Evolutionary conservation across 2,888 invertebrate genomes (phyloP), one percentile per base, ranked within the genome.

Genomic region (Drosophila fungiperda): DNA sequence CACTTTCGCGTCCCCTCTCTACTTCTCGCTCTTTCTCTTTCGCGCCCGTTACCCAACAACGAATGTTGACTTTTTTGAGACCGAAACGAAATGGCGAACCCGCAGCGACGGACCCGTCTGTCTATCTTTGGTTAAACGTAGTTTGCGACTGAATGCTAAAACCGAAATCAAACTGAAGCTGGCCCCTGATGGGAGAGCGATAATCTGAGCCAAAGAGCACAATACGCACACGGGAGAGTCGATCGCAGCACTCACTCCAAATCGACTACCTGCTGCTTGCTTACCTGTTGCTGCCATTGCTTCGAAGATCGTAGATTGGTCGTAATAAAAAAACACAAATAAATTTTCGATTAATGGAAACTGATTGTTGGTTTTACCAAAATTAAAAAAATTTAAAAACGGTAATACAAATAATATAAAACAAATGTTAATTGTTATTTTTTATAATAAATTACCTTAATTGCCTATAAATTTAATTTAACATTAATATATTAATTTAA

Each of bases 101-200:
- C 36, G 55, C 26, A 70, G 60, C 70, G 60, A 60, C 73, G 66
- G 68, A 82, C 66, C 61, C 83, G 86, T 85, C 89, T 87, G 79
- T 85, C 87, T 87, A 65, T 81, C 87, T 85, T 89, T 79, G 89
- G 80, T 76, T 67, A 78, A 72, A 75, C 86, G 87, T 81, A 82
- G 60, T 78, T 85, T 85, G 88, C 78, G 88, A 89, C 78, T 87
- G 83, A 82, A 71, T 71, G 49, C 52, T 63, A 66, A 71, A 61
- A 61, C 60, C 60, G 53, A 72, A 69, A 76, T 67, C 77, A 73
- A 76, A 69, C 49, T 73, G 66, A 80, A 68, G 76, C 71, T 68
- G 76, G 55, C 68, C 62, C 55, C 26, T 26, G 26, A 26, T 63
- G 20, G 57, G 65, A 57, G 77, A 26, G 52, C 35, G 42, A 40